Base-by-base conservation (phyloP, 2,888 invertebrate species). In the Stenurella melanura region DNA sequence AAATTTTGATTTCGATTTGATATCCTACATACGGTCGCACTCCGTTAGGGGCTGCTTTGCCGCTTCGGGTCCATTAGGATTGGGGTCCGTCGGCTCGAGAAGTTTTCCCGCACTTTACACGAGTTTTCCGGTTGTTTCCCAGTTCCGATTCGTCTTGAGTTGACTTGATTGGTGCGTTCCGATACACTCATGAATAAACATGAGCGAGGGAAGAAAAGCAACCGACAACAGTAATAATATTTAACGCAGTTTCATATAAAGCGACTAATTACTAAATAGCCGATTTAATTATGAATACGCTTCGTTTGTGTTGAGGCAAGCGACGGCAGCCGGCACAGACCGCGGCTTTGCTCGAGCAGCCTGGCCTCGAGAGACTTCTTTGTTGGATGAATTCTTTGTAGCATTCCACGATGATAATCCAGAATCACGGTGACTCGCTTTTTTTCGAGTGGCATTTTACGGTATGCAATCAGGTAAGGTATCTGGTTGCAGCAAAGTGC, bases 341-440 rank as follows among this genome's bases (percentile, higher is more conserved):
- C 34, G 60, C 60, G 18, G 26, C 57, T 54, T 60, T 67, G 64
- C 71, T 18, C 42, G 54, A 54, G 56, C 63, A 67, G 61, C 72
- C 75, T 74, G 80, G 73, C 76, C 78, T 78, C 75, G 75, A 74
- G 74, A 74, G 70, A 80, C 74, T 78, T 77, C 78, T 80, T 78
- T 79, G 80, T 78, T 68, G 75, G 77, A 71, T 79, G 81, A 80
- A 86, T 87, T 85, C 87, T 82, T 83, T 78, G 70, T 78, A 73
- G 83, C 85, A 87, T 87, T 87, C 87, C 83, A 80, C 81, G 83
- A 86, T 85, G 85, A 86, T 85, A 86, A 84, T 85, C 84, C 85
- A 86, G 84, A 88, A 87, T 83, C 82, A 83, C 80, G 83, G 83
- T 85, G 86, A 86, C 85, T 86, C 73, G 81, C 82, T 83, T 83